These are phyloP conservation scores for Plectropomus leopardus DNA, from an alignment of 2,113 vertebrate genomes.

Conservation along the genomic window DNA sequence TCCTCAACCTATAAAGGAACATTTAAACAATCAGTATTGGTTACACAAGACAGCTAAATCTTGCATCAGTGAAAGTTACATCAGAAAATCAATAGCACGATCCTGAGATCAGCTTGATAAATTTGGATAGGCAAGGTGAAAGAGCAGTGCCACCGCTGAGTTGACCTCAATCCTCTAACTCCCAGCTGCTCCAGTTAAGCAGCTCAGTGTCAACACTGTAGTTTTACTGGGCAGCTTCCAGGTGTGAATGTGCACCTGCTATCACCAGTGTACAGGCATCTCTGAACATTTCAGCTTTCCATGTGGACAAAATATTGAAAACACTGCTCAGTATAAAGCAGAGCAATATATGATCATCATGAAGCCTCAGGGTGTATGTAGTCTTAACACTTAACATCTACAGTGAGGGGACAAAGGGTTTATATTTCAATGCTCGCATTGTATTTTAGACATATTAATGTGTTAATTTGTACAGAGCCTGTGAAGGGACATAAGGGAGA, in stretches of 20 bases:
- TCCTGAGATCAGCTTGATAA: neutral
- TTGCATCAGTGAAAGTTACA: neutral
- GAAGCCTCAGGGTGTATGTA: neutral
- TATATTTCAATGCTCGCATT: too few species aligned
- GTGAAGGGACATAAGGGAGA: too few species aligned
- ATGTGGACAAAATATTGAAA: neutral
- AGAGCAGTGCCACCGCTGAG: neutral
- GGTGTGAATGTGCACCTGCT: neutral
- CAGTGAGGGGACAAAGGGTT: neutral
- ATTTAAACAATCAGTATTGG: neutral
- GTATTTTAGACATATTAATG: too few species aligned
- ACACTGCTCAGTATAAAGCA: neutral
- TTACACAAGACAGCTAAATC: neutral
- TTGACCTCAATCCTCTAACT: neutral
- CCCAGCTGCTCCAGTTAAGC: neutral
- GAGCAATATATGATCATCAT: neutral
- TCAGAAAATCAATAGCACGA: neutral
- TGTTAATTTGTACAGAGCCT: too few species aligned
- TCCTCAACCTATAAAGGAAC: neutral
- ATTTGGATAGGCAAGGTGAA: neutral
- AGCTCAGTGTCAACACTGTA: neutral
- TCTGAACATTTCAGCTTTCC: neutral
- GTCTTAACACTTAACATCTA: neutral
- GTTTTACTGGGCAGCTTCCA: neutral
- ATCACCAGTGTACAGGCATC: neutral